A percentile compares a stretch with the other conserved stretches of the same genome.
Conservation (phyloP, 2,888 invertebrate genomes). For the Sinotaia quadrata region DNA sequence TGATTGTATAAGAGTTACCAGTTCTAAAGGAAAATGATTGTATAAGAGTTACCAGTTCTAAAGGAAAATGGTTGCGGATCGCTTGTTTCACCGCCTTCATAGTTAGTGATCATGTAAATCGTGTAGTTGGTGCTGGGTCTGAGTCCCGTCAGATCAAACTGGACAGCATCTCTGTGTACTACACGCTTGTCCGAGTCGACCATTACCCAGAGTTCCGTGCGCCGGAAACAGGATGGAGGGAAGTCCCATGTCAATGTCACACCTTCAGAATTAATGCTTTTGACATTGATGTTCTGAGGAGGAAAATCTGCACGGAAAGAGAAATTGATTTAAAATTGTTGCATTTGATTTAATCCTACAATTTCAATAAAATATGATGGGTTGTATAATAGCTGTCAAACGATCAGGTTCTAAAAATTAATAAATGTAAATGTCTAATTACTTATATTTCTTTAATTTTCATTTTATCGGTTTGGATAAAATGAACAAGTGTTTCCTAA, state of each 20-base stretch:
- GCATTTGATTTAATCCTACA: no score
- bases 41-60: slow-evolving; percentile 7
- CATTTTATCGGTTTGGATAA: no score
- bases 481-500: no score
- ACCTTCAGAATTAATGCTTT: slow-evolving; percentile 9
- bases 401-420: no score
- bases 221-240: slow-evolving; percentile 30
- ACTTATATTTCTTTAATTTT: no score
- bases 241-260: slow-evolving; percentile 31
- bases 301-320: slow-evolving; percentile 19
- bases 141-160: slow-evolving; percentile 28
- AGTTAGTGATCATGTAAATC: slow-evolving; percentile 25
- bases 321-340: no score
- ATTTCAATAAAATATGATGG: no score
- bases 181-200: slow-evolving; percentile 10
- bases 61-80: slow-evolving; percentile 7
- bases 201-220: slow-evolving; percentile 31
- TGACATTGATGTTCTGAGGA: slow-evolving; percentile 26
- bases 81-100: slow-evolving; percentile 17
- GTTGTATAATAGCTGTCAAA: no score
- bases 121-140: slow-evolving; percentile 22
- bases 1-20: no score
- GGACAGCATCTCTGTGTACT: slow-evolving; percentile 33
- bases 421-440: no score
- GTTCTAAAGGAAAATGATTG: no score